Evolutionary conservation across 2,113 vertebrate species (phyloP), one percentile per base, ranked within the genome.

Genomic region (Leuciscus idus): DNA sequence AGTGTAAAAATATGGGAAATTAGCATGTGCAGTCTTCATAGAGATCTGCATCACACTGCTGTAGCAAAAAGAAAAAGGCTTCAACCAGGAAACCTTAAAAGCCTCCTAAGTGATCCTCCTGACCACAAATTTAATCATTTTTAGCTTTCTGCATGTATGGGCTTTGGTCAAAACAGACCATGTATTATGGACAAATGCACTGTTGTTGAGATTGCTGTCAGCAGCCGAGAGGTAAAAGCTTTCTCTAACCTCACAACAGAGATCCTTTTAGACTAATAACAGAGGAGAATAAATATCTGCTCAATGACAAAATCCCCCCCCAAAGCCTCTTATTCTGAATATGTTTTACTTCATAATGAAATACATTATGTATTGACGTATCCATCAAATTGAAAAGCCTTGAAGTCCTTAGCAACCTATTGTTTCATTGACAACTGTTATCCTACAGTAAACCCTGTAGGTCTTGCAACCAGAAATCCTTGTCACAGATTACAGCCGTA

Each of bases 351-450:
- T 74, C 11, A 4, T 70, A 66, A 66, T 10, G 57, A 84, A 64
- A 64, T 26, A 46, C 57, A 48, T 43, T 43, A 43, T 43, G 43
- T 43, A 43, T 36, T 5, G 52, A 84, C 59, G 30, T n/a, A 15
- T 74, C 76, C 43, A 26, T 85, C 26, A 57, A 46, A 64, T n/a
- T 48, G 17, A 36, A 55, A 78, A 39, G 6, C 74, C 43, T 50
- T 85, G 30, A 73, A 12, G 21, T 55, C 13, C 59, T 12, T 68
- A 70, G 72, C 83, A 72, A 70, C 87, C 50, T 59, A 61, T 50
- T 72, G 79, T 85, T 81, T 74, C 79, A 72, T 26, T 85, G 87
- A 82, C 72, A 70, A 85, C 84, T 55, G 28, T 64, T 82, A 81
- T 68, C 87, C 78, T 85, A 28, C 77, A 77, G 80, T 85, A 88